phyloP scores from a whole-genome alignment of 2,888 invertebrate genomes.

The Perizoma affinitatum region DNA sequence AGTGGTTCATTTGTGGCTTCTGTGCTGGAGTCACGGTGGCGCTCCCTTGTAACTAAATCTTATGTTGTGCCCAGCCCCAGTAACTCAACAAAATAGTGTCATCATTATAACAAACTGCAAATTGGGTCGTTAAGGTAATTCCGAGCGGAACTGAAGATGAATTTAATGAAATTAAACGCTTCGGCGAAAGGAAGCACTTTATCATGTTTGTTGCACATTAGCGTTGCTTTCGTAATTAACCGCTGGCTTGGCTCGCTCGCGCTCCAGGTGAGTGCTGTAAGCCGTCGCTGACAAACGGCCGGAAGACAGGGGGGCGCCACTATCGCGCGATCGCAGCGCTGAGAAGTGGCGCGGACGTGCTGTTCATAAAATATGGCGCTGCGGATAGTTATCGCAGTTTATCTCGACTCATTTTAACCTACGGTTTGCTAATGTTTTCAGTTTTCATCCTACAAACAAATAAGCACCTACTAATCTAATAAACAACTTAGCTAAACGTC shows the following conservation, averaged over 20 bases:
- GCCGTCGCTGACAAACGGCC: constrained; percentile 71
- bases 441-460: not conserved
- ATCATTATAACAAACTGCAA: constrained; percentile 39
- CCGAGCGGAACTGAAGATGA: constrained; percentile 39
- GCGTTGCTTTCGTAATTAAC: constrained; percentile 75
- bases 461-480: no score
- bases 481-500: no score
- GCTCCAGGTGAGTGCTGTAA: constrained; percentile 60
- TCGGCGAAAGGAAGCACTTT: constrained; percentile 67
- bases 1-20: no score
- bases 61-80: not conserved
- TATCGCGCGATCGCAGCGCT: constrained; percentile 60
- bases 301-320: constrained; percentile 57
- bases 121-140: constrained; percentile 46
- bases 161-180: constrained; percentile 53
- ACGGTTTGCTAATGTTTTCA: constrained; percentile 19
- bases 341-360: constrained; percentile 71
- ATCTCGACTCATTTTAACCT: constrained; percentile 14
- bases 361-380: constrained; percentile 73
- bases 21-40: no score
- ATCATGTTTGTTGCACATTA: constrained; percentile 73
- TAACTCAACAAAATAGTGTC: constrained; percentile 20
- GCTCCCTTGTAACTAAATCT: no score
- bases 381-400: constrained; percentile 38
- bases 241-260: constrained; percentile 35